Percentiles rank a stretch among this genome's conserved stretches.
These are phyloP conservation scores for Myotis planiceps DNA, from an alignment of 2,797 vertebrate species.

Conservation along the genomic window DNA sequence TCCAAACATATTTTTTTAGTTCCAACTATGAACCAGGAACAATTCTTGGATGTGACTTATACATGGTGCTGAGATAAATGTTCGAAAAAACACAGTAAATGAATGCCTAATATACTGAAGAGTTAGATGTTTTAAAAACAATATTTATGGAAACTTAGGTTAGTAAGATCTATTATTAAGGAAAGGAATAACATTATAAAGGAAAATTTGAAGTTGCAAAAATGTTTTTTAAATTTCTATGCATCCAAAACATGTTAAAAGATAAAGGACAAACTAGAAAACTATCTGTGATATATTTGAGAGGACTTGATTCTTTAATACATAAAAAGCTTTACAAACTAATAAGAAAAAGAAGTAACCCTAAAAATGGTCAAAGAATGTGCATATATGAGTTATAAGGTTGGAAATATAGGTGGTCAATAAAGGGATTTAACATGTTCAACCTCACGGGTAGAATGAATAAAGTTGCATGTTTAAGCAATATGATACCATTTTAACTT, in stretches of 20 bases:
- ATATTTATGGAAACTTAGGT: background rate
- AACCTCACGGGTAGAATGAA: background rate
- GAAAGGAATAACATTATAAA: slow-evolving; percentile 9
- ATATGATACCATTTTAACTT: background rate
- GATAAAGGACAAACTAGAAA: background rate
- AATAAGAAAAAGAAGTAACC: background rate
- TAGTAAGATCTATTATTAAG: background rate
- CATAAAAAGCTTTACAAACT: slow-evolving; percentile 16
- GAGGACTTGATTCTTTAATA: background rate
- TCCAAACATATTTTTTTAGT: background rate
- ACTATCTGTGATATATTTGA: background rate
- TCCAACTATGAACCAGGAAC: background rate
- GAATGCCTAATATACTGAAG: background rate
- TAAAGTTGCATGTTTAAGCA: background rate
- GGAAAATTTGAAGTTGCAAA: slow-evolving; percentile 8
- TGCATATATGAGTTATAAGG: background rate
- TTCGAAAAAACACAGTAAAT: slow-evolving; percentile 35
- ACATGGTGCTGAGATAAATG: background rate
- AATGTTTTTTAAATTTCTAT: background rate
- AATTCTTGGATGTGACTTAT: background rate
- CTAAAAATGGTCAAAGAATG: background rate
- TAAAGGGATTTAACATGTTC: slow-evolving; percentile 9
- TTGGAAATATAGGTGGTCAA: background rate
- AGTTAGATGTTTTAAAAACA: background rate
- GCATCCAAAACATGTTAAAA: background rate